Base-by-base conservation (phyloP, 1,140 invertebrate genomes). In the Drosophila mayri region DNA sequence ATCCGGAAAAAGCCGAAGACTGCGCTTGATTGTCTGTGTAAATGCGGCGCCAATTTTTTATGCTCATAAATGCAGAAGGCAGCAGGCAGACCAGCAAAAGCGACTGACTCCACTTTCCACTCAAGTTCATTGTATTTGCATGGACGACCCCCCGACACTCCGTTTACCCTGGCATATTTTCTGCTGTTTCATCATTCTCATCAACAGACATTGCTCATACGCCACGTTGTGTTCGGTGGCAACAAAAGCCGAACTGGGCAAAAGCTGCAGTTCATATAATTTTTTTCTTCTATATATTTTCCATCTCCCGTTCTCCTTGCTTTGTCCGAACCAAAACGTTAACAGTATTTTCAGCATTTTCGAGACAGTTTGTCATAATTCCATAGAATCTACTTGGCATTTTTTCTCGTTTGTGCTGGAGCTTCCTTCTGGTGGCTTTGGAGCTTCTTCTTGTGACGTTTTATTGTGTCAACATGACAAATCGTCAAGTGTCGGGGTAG, bases 171-270 rank as follows among this genome's bases (percentile, higher is more conserved):
- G 76, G 71, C 83, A 79, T 70, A 83, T 87, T 90, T 88, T 88
- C 83, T 88, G 85, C 85, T 88, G 85, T 88, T 88, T 88, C 85
- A 88, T 90, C 85, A 90, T 88, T 79, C 88, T 88, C 85, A 88
- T 67, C 85, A 90, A 70, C 85, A 88, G 78, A 85, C 85, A 90
- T 90, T 90, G 81, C 85, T 85, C 85, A 90, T 90, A 90, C 85
- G 85, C 85, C 81, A 90, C 78, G 79, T 90, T 90, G 63, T n/a
- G 64, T 16, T 41, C 70, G 37, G 47, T 50, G 70, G 66, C 76
- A 74, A 88, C 84, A 88, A 90, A 85, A 73, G 81, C 52, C 52
- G 20, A 55, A 55, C 52, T 52, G 50, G 50, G 30, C 76, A 57
- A 67, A 44, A 74, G 64, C 59, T 68, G 59, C 71, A 88, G 76